Base-by-base conservation (phyloP, 1,140 invertebrate genomes). In the Zaprionus gabonicus region DNA sequence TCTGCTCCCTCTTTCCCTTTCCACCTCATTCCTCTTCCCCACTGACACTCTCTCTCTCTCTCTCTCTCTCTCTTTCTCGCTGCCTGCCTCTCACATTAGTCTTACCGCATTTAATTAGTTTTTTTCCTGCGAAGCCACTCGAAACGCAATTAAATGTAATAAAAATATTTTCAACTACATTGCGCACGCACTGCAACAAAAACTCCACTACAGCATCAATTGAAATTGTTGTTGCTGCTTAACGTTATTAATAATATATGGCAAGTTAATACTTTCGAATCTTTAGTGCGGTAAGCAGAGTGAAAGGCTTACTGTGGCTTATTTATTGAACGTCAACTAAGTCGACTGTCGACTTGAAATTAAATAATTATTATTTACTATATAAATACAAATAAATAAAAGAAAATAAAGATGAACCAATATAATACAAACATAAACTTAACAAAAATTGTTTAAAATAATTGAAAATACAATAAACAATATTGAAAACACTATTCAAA, bases 21-120 rank as follows among this genome's bases (percentile, higher is more conserved):
- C 13, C 13, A 1, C 25, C 28, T 20, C 13, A 9, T 7, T 15
- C 12, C 0, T 1, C 4, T 7, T 13, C 31, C n/a, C 1, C 13
- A 2, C 38, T 38, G 5, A 31, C n/a, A 31, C 12, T 46, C 34
- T 25, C 6, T 20, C 20, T 20, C 1, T 20, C 23, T 23, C 23
- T 23, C 23, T 23, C 23, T 23, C 53, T 25, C 23, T 49, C 10
- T 20, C 36, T n/a, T n/a, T 31, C 28, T 4, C n/a, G 6, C 28
- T 31, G 12, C n/a, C 17, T 34, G n/a, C n/a, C 46, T 60, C 15
- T 36, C 15, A 31, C 56, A 20, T 41, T 28, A 23, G 63, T 27
- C 59, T 59, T 64, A 17, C 25, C 20, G n/a, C 23, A 57, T 76
- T 76, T 76, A 66, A 71, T 76, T 76, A 71, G 58, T 62, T 36